Base-by-base conservation (phyloP, 2,888 invertebrate genomes). In the Orthonychiurus folsomi region DNA sequence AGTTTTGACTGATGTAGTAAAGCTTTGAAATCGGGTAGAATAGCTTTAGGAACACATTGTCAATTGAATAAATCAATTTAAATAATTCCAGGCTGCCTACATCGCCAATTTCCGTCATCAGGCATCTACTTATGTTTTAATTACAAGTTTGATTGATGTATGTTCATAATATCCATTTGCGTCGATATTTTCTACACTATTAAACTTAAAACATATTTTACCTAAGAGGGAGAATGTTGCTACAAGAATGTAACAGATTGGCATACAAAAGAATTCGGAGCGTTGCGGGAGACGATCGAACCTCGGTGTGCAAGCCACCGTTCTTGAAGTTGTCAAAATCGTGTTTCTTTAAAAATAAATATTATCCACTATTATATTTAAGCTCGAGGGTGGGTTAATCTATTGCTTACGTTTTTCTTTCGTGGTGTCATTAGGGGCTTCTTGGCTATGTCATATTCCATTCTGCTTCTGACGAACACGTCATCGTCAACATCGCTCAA, bases 401-500 rank as follows among this genome's bases (percentile, higher is more conserved):
- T 12, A 52, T 52, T 21, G 5, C 55, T 50, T 66, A 67, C 69
- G 52, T 60, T 57, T 50, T 68, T 85, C 70, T 85, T 81, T 61
- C 86, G 80, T 1, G 86, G 86, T 18, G 87, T 85, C 87, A 87
- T 87, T 24, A 87, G 76, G 0, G 87, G 87, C 63, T 85, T 79
- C 76, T 86, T 86, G 1, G 86, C 82, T 2, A 85, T 85, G 69
- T 85, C 80, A 73, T 86, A 85, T 62, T 81, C 81, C 62, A 83
- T 76, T 76, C 83, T 85, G 78, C 87, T 86, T 66, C 86, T 80
- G 69, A 87, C 86, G 74, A 87, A 87, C 21, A 87, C 87, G 76
- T 87, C 87, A 75, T 87, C 87, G 73, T 87, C 87, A 18, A 87
- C 84, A 76, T 86, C 86, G 71, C 86, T 79, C 68, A 84, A 82